Evolutionary conservation across 2,888 invertebrate genomes (phyloP).

Genomic region (Exocentrus adspersus): DNA sequence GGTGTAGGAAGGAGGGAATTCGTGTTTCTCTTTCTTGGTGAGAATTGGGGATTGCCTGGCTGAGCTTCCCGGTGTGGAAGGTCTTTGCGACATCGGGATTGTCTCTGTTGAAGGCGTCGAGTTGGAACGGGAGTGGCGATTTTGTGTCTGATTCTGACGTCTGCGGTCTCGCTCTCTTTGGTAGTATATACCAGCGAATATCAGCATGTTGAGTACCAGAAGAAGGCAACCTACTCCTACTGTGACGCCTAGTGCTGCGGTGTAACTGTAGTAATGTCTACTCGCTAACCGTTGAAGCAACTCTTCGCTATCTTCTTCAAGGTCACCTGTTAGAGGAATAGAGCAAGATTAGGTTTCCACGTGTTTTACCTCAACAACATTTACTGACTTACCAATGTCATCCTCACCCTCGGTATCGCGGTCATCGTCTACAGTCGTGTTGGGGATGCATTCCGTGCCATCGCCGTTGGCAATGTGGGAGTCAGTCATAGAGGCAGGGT

Average conservation of each 20-base stretch:
- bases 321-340: slow-evolving; percentile 48
- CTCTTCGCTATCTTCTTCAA: slow-evolving; percentile 65
- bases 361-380: not conserved
- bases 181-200: slow-evolving; percentile 81
- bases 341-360: not conserved
- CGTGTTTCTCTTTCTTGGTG: slow-evolving; percentile 53
- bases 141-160: slow-evolving; percentile 43
- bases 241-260: slow-evolving; percentile 80
- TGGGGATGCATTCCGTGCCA: slow-evolving; percentile 60
- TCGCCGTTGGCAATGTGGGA: slow-evolving; percentile 52
- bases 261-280: slow-evolving; percentile 74
- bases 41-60: slow-evolving; percentile 58
- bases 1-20: slow-evolving; percentile 67
- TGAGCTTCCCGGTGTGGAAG: slow-evolving; percentile 61
- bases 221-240: slow-evolving; percentile 79
- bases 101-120: slow-evolving; percentile 60
- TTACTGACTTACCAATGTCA: not conserved
- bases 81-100: slow-evolving; percentile 62
- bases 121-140: slow-evolving; percentile 51
- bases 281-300: slow-evolving; percentile 67
- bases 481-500: slow-evolving; percentile 60
- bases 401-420: slow-evolving; percentile 38
- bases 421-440: slow-evolving; percentile 53
- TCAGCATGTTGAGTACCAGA: slow-evolving; percentile 76
- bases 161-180: slow-evolving; percentile 71